These are phyloP conservation scores for Diadegma fenestrale DNA, from an alignment of 2,888 invertebrate species.

Conservation along the genomic window DNA sequence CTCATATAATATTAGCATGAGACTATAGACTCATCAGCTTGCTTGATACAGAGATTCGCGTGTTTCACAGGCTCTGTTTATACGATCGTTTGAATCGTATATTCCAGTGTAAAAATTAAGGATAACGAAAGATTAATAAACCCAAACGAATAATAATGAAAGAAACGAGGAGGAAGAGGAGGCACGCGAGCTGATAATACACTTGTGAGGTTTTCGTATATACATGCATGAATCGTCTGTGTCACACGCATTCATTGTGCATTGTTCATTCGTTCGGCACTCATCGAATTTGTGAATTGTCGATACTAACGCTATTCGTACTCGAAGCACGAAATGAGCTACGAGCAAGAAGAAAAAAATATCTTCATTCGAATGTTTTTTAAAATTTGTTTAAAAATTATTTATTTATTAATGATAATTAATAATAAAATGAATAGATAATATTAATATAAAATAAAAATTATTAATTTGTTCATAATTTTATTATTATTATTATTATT, in stretches of 20 bases:
- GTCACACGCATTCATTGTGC: constrained; percentile 60
- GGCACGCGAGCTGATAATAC: constrained; percentile 81
- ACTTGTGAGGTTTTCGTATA: constrained; percentile 81
- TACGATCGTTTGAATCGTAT: constrained; percentile 52
- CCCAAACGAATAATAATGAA: constrained; percentile 61
- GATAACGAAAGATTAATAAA: constrained; percentile 72
- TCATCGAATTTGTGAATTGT: constrained; percentile 31
- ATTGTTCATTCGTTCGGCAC: constrained; percentile 52
- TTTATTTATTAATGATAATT: too few species aligned
- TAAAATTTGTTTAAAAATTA: too few species aligned
- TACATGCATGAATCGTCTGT: constrained; percentile 66
- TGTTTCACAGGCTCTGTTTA: constrained; percentile 42
- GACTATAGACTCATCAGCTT: constrained; percentile 71
- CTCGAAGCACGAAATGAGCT: background rate
- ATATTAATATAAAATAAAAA: too few species aligned
- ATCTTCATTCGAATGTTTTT: too few species aligned
- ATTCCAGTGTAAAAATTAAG: constrained; percentile 28
- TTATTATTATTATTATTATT: too few species aligned
- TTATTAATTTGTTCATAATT: too few species aligned
- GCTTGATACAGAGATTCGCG: constrained; percentile 71
- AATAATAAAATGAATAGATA: too few species aligned
- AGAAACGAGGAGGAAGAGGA: constrained; percentile 78
- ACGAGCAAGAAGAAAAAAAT: too few species aligned
- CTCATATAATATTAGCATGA: constrained; percentile 72
- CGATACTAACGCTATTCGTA: background rate